A percentile compares a stretch with the other conserved stretches of the same genome.
These are phyloP conservation scores for Lepus europaeus DNA, from an alignment of 2,113 vertebrate species.

Conservation along the genomic window DNA sequence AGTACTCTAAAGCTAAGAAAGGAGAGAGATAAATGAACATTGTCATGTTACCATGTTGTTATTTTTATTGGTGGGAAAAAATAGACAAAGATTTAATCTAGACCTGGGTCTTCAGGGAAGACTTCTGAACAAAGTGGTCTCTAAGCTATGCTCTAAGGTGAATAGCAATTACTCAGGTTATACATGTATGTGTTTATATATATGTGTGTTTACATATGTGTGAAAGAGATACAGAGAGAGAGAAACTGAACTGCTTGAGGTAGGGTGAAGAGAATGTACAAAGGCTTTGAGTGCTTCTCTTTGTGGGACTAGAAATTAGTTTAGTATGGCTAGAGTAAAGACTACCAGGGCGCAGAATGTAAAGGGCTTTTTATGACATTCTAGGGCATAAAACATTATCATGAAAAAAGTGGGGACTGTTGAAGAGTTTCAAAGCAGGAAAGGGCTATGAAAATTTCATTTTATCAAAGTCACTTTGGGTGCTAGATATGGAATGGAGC, in stretches of 20 bases:
- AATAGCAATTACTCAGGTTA: not conserved
- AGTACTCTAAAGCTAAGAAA: not conserved
- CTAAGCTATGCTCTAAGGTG: not conserved
- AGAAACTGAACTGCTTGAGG: not conserved
- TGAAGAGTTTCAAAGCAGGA: slow-evolving; percentile 8
- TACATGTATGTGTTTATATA: not conserved
- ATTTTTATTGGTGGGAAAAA: not conserved
- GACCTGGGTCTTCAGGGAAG: not conserved
- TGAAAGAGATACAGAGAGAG: not conserved
- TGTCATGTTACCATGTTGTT: not conserved
- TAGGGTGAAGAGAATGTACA: not conserved
- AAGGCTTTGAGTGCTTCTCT: not conserved
- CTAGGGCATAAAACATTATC: not conserved
- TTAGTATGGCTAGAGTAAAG: not conserved
- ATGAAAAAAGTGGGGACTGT: not conserved
- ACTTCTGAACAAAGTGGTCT: not conserved
- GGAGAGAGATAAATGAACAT: not conserved
- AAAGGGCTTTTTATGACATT: not conserved
- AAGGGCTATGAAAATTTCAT: slow-evolving; percentile 17
- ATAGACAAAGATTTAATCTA: not conserved
- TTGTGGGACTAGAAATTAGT: slow-evolving; percentile 17
- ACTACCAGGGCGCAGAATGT: not conserved
- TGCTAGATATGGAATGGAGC: not conserved
- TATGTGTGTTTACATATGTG: not conserved
- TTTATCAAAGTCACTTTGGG: not conserved